Evolutionary conservation across 2,113 vertebrate genomes (phyloP).

Genomic region (Acrocephalus arundinaceus): DNA sequence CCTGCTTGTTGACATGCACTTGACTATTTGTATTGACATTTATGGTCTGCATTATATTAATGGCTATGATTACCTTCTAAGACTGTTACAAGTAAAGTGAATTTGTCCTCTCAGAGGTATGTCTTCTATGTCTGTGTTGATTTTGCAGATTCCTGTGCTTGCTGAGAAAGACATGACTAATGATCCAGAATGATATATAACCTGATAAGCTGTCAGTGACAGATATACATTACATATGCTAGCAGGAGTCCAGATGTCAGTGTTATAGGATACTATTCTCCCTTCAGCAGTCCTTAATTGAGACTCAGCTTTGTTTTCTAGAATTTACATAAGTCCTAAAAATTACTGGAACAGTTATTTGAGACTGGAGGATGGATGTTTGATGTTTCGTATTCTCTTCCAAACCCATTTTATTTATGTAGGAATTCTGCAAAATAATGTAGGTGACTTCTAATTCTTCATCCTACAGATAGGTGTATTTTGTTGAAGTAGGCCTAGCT

Average conservation of each 20-base stretch:
- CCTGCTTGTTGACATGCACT: conserved; percentile 11
- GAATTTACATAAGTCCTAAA: conserved; percentile 29
- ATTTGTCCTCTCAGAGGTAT: conserved; percentile 33
- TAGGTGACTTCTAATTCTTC: neutral
- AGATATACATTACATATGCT: conserved; percentile 20
- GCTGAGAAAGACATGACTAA: conserved; percentile 63
- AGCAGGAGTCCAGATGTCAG: conserved; percentile 54
- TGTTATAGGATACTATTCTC: conserved; percentile 16
- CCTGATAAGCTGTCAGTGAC: conserved; percentile 63
- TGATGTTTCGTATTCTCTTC: neutral
- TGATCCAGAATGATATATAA: conserved; percentile 62
- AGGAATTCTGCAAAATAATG: neutral
- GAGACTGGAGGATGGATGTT: neutral
- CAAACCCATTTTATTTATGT: neutral
- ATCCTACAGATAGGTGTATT: neutral
- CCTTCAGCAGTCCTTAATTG: conserved; percentile 43
- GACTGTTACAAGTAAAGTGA: conserved; percentile 1
- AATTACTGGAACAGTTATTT: neutral
- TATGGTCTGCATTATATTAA: conserved; percentile 39
- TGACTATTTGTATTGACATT: conserved; percentile 42
- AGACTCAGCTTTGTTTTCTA: conserved; percentile 40
- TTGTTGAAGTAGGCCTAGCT: neutral
- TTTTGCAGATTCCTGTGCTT: conserved; percentile 48
- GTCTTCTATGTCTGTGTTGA: conserved; percentile 9
- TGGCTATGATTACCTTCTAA: conserved; percentile 21